phyloP scores from a whole-genome alignment of 2,888 invertebrate species.

The Urechis unicinctus region DNA sequence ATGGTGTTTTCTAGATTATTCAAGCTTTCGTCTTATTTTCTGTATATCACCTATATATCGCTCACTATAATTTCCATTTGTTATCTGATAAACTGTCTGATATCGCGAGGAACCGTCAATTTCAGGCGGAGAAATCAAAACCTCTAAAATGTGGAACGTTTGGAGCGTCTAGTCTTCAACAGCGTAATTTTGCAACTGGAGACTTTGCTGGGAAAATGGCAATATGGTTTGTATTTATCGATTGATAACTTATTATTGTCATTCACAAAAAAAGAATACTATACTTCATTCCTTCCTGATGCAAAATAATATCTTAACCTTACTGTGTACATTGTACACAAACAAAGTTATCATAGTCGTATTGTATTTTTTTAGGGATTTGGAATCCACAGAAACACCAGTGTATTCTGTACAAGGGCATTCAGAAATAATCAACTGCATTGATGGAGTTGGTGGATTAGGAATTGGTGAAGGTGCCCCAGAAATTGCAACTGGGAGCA shows the following conservation, averaged over 20 bases:
- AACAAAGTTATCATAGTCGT: too few relatives aligned
- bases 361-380: slow-evolving; percentile 33
- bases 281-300: background rate
- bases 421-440: slow-evolving; percentile 77
- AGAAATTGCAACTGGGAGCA: slow-evolving; percentile 87
- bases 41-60: too few relatives aligned
- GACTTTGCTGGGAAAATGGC: slow-evolving; percentile 80
- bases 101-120: too few relatives aligned
- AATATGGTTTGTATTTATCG: slow-evolving; percentile 62
- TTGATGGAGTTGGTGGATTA: slow-evolving; percentile 84
- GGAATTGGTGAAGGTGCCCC: slow-evolving; percentile 81
- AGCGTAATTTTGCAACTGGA: slow-evolving; percentile 79
- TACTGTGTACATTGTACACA: background rate
- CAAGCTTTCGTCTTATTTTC: too few relatives aligned
- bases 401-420: slow-evolving; percentile 73
- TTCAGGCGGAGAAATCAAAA: slow-evolving; percentile 67
- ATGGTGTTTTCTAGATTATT: too few relatives aligned
- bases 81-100: too few relatives aligned
- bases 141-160: slow-evolving; percentile 91
- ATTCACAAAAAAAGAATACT: background rate
- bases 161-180: slow-evolving; percentile 75
- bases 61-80: too few relatives aligned
- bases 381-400: slow-evolving; percentile 38
- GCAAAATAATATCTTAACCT: background rate
- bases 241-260: slow-evolving; percentile 1